Evolutionary conservation across 1,140 invertebrate genomes (phyloP), one percentile per base, ranked within the genome.

Genomic region (Protaetia brevitarsis): DNA sequence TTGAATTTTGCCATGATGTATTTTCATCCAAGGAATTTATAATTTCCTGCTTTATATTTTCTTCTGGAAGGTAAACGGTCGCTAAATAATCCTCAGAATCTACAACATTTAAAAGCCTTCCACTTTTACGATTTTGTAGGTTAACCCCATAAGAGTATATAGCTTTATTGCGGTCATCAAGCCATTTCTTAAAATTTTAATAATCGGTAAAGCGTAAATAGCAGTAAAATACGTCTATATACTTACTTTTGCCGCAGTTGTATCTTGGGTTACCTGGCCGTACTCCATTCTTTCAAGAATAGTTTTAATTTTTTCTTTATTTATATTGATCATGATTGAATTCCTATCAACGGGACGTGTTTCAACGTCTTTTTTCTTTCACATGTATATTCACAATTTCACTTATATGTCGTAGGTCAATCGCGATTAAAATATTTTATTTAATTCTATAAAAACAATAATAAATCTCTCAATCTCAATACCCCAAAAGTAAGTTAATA

Each of bases 281-380:
- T 74, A 74, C 7, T 60, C 61, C 73, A 74, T 74, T 2, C 31
- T 70, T 28, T 66, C 60, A 41, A 74, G 72, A 28, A 70, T 66
- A 45, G 71, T 60, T 58, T 68, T 67, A 10, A 71, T 28, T 19
- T 3, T 45, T 16, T 45, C 13, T 7, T 21, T 45, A 45, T 45
- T 19, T 19, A 45, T 3, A n/a, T n/a, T n/a, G n/a, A n/a, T n/a
- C n/a, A n/a, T n/a, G n/a, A n/a, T n/a, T n/a, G n/a, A n/a, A n/a
- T n/a, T n/a, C n/a, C n/a, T n/a, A n/a, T n/a, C n/a, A n/a, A n/a
- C n/a, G n/a, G n/a, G n/a, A n/a, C n/a, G n/a, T n/a, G n/a, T n/a
- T n/a, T n/a, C n/a, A n/a, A n/a, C n/a, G n/a, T n/a, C n/a, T n/a
- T n/a, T n/a, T n/a, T n/a, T n/a, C n/a, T n/a, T n/a, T n/a, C n/a